Base-by-base conservation (phyloP, 2,113 vertebrate genomes). In the Porphyrio hochstetteri region DNA sequence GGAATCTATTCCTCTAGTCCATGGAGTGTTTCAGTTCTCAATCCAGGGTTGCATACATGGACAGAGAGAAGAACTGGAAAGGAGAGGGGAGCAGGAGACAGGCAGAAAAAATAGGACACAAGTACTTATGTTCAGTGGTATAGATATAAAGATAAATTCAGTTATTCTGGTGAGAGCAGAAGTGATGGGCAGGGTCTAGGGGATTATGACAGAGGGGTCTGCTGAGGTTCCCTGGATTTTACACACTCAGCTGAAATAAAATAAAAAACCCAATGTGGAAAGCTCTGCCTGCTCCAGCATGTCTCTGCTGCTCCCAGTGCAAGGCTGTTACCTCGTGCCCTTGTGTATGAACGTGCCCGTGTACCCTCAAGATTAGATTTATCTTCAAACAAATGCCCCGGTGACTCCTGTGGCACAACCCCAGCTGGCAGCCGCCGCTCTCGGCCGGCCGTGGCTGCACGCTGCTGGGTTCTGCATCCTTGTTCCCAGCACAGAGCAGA, bases 1-100 rank as follows among this genome's bases (percentile, higher is more conserved):
- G 24, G 7, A 95, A 89, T 84, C 59, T 88, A 20, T 92, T 95
- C 83, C 48, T 93, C 83, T 60, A 71, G 31, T 92, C 46, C 6
- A 0, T 48, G 65, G 44, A 87, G 46, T 70, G 71, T 59, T 95
- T 86, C 68, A 53, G 31, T 83, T 95, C 82, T 95, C 81, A 82
- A 78, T 44, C 18, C 11, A 44, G 16, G 63, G 57, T 89, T 94
- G 29, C 76, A 70, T 35, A 33, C 13, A 11, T 48, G 50, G 28
- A 24, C 6, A 78, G 21, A 40, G 9, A 70, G 29, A 74, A 52
- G 38, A 57, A 29, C 7, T 59, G 10, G 17, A 48, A 71, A 61
- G 56, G 24, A 86, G 29, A 9, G 19, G 16, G 40, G 11, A 96
- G 31, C 27, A 36, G 28, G 35, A 84, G 46, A 81, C 10, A 91